phyloP scores from a whole-genome alignment of 2,113 vertebrate genomes.

The Narcine bancroftii region DNA sequence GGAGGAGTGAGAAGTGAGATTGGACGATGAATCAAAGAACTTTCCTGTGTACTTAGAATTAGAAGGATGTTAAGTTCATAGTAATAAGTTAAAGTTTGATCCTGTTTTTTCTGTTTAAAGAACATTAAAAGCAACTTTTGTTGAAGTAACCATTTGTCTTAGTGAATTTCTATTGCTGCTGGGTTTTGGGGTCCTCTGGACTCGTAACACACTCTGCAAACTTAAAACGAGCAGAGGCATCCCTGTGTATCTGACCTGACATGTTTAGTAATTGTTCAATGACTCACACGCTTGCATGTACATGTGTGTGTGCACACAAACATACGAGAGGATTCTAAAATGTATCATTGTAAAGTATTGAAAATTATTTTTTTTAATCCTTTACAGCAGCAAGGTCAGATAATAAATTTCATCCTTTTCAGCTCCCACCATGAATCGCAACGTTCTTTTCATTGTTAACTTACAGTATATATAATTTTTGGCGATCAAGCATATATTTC shows the following conservation, averaged over 20 bases:
- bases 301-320: background rate
- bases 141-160: too few relatives aligned
- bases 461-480: background rate
- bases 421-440: background rate
- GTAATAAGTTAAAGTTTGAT: too few relatives aligned
- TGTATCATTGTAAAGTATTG: background rate
- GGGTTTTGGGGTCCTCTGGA: too few relatives aligned
- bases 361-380: background rate
- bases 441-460: background rate
- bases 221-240: background rate
- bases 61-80: too few relatives aligned
- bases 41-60: too few relatives aligned
- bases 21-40: too few relatives aligned
- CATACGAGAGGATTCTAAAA: background rate
- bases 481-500: background rate
- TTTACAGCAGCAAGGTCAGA: background rate
- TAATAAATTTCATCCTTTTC: background rate
- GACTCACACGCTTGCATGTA: background rate
- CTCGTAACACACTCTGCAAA: background rate
- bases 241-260: background rate
- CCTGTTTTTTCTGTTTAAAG: too few relatives aligned
- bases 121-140: too few relatives aligned
- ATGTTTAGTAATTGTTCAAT: background rate
- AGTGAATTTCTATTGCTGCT: too few relatives aligned
- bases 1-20: too few relatives aligned